Base-by-base conservation (phyloP, 2,888 invertebrate species). In the Rhagium mordax region DNA sequence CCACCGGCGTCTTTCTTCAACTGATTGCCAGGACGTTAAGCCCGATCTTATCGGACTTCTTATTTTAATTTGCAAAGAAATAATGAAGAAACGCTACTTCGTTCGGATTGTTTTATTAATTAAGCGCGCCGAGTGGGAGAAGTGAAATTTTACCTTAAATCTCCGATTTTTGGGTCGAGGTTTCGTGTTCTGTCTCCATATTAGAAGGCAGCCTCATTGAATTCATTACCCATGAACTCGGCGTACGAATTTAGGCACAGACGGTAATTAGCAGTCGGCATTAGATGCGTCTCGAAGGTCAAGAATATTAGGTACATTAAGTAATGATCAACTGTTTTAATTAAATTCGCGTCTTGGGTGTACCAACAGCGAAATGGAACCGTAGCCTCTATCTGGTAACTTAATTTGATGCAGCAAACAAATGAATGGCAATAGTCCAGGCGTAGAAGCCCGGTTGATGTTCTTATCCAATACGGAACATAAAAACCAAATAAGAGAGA, bases 1-100 rank as follows among this genome's bases (percentile, higher is more conserved):
- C 55, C 67, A 57, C 53, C 66, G 66, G 67, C 67, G 67, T 67
- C 67, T 67, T 67, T 67, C 67, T 57, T 67, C 47, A 51, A 27
- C 53, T 51, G 67, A 67, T 57, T 67, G 51, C 67, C 57, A 21
- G 57, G 57, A 57, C 41, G 47, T 33, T 33, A 18, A 55, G 57
- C 21, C 41, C 55, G 67, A 67, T 67, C 18, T 55, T 66, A 66
- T 66, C 66, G 41, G 41, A 15, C 10, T 21, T 66, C 66, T 55
- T 21, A 51, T 57, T 66, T 66, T 66, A 66, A 66, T 61, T 66
- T 47, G 13, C 10, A 29, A 16, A 51, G 65, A 51, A 33, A 53
- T 51, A 20, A 24, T 24, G 20, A 18, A 21, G 29, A 33, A 33
- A 33, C 33, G 65, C 33, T 65, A 27, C 53, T 13, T 33, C 13